Conservation (phyloP, 2,888 invertebrate genomes). For the Diplolepis rosae region DNA sequence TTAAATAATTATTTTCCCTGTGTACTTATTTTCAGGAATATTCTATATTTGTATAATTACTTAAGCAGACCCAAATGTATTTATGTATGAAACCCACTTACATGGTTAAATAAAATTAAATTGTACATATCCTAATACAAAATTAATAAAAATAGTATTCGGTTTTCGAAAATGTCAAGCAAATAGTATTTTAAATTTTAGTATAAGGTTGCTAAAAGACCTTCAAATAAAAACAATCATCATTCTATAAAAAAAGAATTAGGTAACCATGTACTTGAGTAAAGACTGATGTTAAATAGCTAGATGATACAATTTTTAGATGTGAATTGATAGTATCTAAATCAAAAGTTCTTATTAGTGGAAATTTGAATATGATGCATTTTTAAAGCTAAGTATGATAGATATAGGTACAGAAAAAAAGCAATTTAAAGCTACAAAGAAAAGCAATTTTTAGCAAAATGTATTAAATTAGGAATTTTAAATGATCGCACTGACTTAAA, state of each 20-base stretch:
- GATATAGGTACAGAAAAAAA: neutral
- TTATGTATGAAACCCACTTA: conserved; percentile 53
- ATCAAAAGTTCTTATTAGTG: no score
- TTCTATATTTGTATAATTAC: neutral
- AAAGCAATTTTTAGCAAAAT: neutral
- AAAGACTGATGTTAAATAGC: neutral
- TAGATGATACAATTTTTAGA: neutral
- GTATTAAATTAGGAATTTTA: neutral
- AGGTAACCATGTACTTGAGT: neutral
- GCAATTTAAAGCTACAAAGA: neutral
- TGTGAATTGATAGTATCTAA: neutral
- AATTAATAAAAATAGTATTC: neutral
- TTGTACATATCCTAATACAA: neutral
- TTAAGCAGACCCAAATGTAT: conserved; percentile 57
- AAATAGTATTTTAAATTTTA: neutral
- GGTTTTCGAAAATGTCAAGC: no score
- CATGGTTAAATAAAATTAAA: neutral
- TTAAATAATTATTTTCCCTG: neutral
- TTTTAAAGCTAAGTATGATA: neutral
- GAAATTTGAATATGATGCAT: no score
- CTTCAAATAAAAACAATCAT: neutral
- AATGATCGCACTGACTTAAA: neutral
- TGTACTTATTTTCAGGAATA: neutral
- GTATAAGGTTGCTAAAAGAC: neutral
- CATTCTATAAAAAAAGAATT: neutral